phyloP scores from a whole-genome alignment of 2,888 invertebrate species.

The Andricus quercusramuli region DNA sequence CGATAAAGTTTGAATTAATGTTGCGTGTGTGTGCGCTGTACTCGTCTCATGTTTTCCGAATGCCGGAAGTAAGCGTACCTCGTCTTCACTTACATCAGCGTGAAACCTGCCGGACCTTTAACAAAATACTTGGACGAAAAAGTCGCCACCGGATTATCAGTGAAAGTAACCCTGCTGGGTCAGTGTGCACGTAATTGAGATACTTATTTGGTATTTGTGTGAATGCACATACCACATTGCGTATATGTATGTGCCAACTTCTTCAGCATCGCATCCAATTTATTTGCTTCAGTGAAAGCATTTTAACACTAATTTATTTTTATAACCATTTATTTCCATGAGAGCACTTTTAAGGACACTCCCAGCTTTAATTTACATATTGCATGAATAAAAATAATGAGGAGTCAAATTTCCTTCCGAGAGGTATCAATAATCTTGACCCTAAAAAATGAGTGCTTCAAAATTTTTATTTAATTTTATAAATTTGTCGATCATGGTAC shows the following conservation, averaged over 20 bases:
- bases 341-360: neutral
- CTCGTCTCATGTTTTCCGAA: conserved; percentile 8
- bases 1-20: conserved; percentile 22
- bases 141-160: conserved; percentile 51
- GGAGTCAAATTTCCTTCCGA: neutral
- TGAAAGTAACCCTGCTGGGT: conserved; percentile 55
- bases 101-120: conserved; percentile 41
- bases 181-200: conserved; percentile 52
- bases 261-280: conserved; percentile 21
- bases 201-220: conserved; percentile 45
- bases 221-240: neutral
- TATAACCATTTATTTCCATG: conserved; percentile 4
- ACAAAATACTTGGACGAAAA: conserved; percentile 42
- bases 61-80: conserved; percentile 30
- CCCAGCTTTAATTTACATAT: neutral
- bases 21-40: conserved; percentile 6
- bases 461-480: neutral
- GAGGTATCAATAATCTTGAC: neutral
- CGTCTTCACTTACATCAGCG: conserved; percentile 35
- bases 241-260: neutral
- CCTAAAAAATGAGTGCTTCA: neutral
- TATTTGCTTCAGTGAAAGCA: conserved; percentile 19
- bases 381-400: neutral
- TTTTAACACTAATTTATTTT: conserved; percentile 35
- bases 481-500: neutral